Conservation (phyloP, 2,888 invertebrate genomes). For the Lithophane ornitopus region DNA sequence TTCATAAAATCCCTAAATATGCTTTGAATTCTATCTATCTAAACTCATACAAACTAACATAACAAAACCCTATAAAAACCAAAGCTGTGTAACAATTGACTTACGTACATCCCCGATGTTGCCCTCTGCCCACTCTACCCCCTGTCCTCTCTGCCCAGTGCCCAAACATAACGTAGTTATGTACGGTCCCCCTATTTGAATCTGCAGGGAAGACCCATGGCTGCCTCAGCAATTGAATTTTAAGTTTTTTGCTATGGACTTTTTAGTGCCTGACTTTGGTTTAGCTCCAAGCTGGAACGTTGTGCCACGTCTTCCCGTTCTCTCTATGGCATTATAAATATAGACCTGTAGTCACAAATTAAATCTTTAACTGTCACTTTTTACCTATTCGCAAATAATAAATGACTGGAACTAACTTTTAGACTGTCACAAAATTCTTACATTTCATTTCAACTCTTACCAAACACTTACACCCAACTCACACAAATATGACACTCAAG, state of each 20-base stretch:
- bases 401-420: not conserved
- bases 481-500: constrained; percentile 11
- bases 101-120: constrained; percentile 33
- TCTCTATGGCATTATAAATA: too few relatives aligned
- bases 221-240: constrained; percentile 42
- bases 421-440: constrained; percentile 4
- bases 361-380: not conserved
- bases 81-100: constrained; percentile 53
- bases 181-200: constrained; percentile 53
- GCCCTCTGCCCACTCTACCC: constrained; percentile 16
- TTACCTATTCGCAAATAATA: not conserved
- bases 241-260: constrained; percentile 2
- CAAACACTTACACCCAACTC: constrained; percentile 19
- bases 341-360: not conserved
- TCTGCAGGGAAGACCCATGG: constrained; percentile 38
- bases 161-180: constrained; percentile 60
- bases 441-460: constrained; percentile 3
- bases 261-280: constrained; percentile 2
- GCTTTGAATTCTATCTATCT: not conserved
- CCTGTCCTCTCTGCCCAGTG: constrained; percentile 26
- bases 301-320: too few relatives aligned
- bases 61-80: constrained; percentile 38
- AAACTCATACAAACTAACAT: not conserved
- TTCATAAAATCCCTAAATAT: not conserved
- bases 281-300: too few relatives aligned